Percentiles rank a stretch among this genome's conserved stretches.
Conservation (phyloP, 1,140 invertebrate genomes). For the Zaprionus vittiger region DNA sequence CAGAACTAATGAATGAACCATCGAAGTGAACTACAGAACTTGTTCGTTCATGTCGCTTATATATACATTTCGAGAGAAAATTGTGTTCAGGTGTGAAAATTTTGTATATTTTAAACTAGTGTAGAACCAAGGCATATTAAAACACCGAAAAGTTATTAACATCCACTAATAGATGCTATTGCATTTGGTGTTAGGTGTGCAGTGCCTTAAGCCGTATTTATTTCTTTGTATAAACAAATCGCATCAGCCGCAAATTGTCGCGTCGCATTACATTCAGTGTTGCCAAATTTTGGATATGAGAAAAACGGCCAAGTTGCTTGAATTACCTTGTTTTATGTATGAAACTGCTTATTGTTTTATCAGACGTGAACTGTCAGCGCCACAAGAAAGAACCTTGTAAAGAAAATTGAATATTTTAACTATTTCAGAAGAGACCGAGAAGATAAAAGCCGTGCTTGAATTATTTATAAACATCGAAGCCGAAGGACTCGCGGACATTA, state of each 20-base stretch:
- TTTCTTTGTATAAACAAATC: conserved; percentile 25
- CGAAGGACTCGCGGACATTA: conserved; percentile 29
- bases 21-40: neutral
- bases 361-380: neutral
- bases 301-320: conserved; percentile 15
- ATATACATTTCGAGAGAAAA: conserved; percentile 68
- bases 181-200: neutral
- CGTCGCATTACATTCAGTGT: conserved; percentile 70
- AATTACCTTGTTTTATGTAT: conserved; percentile 3
- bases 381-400: neutral
- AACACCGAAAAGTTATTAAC: neutral
- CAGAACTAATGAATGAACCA: neutral
- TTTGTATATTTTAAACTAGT: conserved; percentile 31
- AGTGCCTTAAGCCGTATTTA: conserved; percentile 25
- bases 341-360: neutral
- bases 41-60: conserved; percentile 15
- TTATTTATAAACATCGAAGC: conserved; percentile 14
- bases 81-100: conserved; percentile 66
- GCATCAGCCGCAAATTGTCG: conserved; percentile 60
- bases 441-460: conserved; percentile 17
- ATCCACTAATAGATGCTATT: neutral
- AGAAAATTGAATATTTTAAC: neutral
- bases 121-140: conserved; percentile 18
- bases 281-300: conserved; percentile 54
- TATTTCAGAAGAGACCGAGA: neutral